Percentiles rank a stretch among this genome's conserved stretches.
These are phyloP conservation scores for Spisula subtruncata DNA, from an alignment of 2,888 invertebrate genomes.

Conservation along the genomic window DNA sequence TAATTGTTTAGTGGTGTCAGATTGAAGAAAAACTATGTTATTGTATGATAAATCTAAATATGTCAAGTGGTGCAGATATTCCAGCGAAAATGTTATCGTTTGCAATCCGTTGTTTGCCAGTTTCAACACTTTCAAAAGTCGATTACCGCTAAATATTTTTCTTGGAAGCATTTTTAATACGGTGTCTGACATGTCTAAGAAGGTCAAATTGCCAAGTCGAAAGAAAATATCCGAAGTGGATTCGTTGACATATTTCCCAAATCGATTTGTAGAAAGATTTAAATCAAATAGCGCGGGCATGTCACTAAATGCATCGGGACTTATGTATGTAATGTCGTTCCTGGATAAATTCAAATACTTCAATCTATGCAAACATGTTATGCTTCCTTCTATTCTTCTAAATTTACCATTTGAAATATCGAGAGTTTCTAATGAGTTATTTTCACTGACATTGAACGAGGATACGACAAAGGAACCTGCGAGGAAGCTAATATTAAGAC, in stretches of 20 bases:
- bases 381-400: constrained; percentile 16
- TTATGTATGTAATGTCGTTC: constrained; percentile 33
- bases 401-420: constrained; percentile 42
- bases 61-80: not conserved
- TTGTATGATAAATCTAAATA: constrained; percentile 49
- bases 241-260: constrained; percentile 34
- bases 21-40: constrained; percentile 19
- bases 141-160: constrained; percentile 15
- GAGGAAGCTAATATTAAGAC: constrained; percentile 42
- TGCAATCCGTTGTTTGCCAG: constrained; percentile 34
- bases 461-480: not conserved
- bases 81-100: constrained; percentile 23
- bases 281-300: constrained; percentile 25
- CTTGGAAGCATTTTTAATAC: constrained; percentile 34
- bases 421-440: constrained; percentile 41
- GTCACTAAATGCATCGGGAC: constrained; percentile 35
- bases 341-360: constrained; percentile 45
- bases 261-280: constrained; percentile 34
- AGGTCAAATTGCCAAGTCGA: not conserved
- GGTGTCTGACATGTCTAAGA: constrained; percentile 32
- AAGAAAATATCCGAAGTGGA: constrained; percentile 23
- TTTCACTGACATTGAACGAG: constrained; percentile 20
- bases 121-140: constrained; percentile 16
- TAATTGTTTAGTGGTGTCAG: not conserved
- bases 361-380: constrained; percentile 41